Evolutionary conservation across 2,113 vertebrate genomes (phyloP).

Genomic region (Sterna hirundo): DNA sequence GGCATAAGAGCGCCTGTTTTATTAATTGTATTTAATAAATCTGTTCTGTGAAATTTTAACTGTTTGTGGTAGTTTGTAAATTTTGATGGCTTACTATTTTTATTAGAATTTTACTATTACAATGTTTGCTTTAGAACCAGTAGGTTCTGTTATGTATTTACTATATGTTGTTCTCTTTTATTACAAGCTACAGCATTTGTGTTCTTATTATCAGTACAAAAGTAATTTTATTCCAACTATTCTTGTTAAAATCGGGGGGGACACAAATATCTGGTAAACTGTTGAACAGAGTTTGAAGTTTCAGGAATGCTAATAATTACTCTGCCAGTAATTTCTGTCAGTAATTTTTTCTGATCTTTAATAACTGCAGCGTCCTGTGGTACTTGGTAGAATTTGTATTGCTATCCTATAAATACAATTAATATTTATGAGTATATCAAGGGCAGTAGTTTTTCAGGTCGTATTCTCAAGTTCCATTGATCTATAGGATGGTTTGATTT

Average conservation of each 20-base stretch:
- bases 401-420: background rate
- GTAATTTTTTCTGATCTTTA: background rate
- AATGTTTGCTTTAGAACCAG: background rate
- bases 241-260: background rate
- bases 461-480: background rate
- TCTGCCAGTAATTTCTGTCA: background rate
- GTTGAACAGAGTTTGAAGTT: background rate
- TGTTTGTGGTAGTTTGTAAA: background rate
- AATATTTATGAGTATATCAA: slow-evolving; percentile 23
- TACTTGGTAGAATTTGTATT: background rate
- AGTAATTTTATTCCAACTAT: background rate
- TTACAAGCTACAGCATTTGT: background rate
- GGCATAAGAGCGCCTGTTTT: background rate
- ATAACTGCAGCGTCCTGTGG: background rate
- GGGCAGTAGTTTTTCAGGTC: background rate
- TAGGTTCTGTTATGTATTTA: background rate
- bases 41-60: background rate
- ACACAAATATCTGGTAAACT: background rate
- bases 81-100: background rate
- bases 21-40: background rate
- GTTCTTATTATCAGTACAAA: background rate
- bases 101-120: background rate
- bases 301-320: background rate
- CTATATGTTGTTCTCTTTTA: background rate
- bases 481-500: background rate